Base-by-base conservation (phyloP, 1,140 invertebrate species). In the Probaryconus sp. region DNA sequence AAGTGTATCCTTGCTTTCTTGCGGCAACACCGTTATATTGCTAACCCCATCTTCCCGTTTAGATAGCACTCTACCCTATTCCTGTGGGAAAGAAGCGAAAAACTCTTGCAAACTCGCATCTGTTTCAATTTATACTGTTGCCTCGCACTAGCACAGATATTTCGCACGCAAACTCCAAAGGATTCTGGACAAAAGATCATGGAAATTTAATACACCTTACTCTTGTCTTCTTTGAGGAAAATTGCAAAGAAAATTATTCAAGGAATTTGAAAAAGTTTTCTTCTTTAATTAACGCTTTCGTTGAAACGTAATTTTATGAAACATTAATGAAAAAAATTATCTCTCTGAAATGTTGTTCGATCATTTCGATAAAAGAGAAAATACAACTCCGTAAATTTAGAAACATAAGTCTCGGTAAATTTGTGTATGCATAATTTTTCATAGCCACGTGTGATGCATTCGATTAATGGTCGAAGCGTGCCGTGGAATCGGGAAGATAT, bases 61-160 rank as follows among this genome's bases (percentile, higher is more conserved):
- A 72, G 64, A 65, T 68, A 60, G 38, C 75, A 53, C 64, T 69
- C 60, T 55, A 65, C 53, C 63, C 56, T 69, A 77, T 77, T 81
- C 80, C 78, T 74, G 73, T 45, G 69, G 79, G 71, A 79, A 61
- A 50, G 63, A 74, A 77, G 69, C 79, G 84, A 86, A 86, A 85
- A 86, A 85, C 81, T 86, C 81, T 69, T 43, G 79, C 81, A 81
- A 85, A 86, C 85, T 85, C 85, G 83, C 85, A 86, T 86, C 84
- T 82, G 84, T 86, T 86, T 86, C 84, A 87, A 87, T 86, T 87
- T 84, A 84, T 85, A 81, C 82, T 70, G 77, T 77, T 80, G 75
- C 80, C 78, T 73, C 48, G 55, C 48, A 43, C 61, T 50, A 53
- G 38, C 69, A 56, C 60, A 64, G 53, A 65, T 72, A 72, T 72